A percentile compares a stretch with the other conserved stretches of the same genome.
Evolutionary conservation across 2,113 vertebrate genomes (phyloP).

Genomic region (Tragelaphus imberbis): DNA sequence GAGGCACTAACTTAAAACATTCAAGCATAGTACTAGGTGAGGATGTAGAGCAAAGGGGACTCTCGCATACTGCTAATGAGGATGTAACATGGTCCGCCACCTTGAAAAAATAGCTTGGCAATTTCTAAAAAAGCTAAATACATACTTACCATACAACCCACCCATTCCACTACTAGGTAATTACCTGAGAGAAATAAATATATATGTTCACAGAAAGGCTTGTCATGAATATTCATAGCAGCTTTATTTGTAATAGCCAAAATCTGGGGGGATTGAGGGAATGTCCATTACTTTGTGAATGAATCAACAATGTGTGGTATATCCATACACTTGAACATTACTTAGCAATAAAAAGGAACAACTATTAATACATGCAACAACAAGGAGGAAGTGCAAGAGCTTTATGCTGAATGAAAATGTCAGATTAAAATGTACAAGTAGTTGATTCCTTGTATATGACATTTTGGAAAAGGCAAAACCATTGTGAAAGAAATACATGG

Average conservation of each 20-base stretch:
- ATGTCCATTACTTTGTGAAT: not conserved
- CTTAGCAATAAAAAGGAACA: not conserved
- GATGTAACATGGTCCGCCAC: not conserved
- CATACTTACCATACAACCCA: not conserved
- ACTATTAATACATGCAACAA: not conserved
- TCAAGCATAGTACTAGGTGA: not conserved
- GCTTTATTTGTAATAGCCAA: not conserved
- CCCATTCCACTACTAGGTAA: not conserved
- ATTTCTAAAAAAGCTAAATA: not conserved
- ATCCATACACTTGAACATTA: not conserved
- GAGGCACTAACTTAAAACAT: not conserved
- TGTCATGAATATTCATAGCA: not conserved
- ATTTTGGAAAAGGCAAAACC: not conserved
- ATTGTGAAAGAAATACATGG: not conserved
- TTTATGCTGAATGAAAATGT: not conserved
- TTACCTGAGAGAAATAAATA: not conserved
- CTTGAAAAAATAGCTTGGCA: not conserved
- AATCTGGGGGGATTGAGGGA: not conserved
- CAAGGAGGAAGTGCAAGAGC: not conserved
- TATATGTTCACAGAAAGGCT: not conserved
- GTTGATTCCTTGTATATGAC: not conserved
- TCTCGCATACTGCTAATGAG: not conserved
- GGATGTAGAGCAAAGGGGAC: not conserved
- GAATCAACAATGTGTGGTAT: not conserved
- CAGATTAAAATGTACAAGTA: not conserved